These are phyloP conservation scores for Cotesia chilonis DNA, from an alignment of 1,140 invertebrate genomes.

Conservation along the genomic window DNA sequence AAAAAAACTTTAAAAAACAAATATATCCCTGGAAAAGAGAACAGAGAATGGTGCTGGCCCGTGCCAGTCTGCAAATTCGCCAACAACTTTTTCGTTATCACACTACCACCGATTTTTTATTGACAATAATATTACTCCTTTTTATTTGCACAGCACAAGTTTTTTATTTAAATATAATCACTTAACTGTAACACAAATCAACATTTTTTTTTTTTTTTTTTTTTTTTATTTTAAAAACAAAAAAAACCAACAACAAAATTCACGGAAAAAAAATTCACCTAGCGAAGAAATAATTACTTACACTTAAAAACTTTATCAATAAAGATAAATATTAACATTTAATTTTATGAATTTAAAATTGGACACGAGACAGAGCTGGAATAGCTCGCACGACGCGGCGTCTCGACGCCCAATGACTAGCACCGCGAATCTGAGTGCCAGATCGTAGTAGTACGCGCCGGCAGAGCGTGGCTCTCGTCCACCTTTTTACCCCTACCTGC, in stretches of 20 bases:
- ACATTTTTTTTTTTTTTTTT: no score
- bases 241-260: no score
- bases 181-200: no score
- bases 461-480: constrained; percentile 23
- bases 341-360: not conserved
- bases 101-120: constrained; percentile 8
- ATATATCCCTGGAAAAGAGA: constrained; percentile 10
- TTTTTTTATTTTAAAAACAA: no score
- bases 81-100: constrained; percentile 21
- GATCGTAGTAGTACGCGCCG: constrained; percentile 19
- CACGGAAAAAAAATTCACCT: no score
- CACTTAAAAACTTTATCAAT: no score
- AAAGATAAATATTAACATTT: no score
- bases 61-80: constrained; percentile 33
- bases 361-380: no score
- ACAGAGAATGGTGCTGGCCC: constrained; percentile 32
- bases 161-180: no score
- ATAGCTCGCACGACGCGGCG: constrained; percentile 53
- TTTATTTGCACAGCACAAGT: not conserved
- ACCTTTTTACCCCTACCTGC: not conserved
- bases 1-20: not conserved
- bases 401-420: constrained; percentile 59
- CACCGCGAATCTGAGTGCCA: constrained; percentile 24
- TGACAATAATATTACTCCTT: not conserved
- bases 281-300: no score